Evolutionary conservation across 1,140 invertebrate species (phyloP), one percentile per base, ranked within the genome.

Genomic region (Meloidogyne exigua): DNA sequence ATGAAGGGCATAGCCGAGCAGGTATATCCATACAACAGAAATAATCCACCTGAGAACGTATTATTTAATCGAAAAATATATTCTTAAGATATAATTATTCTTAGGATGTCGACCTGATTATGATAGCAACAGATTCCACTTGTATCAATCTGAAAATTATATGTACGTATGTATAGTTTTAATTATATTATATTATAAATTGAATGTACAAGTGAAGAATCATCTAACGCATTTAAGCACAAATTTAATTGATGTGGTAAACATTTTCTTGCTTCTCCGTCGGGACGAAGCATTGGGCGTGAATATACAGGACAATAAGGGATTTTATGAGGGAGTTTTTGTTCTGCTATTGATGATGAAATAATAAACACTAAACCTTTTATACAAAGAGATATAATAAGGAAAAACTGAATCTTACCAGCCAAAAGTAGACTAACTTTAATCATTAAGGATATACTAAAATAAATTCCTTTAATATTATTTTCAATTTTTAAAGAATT

Each of bases 1-100:
- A 85, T 23, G 79, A 72, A 5, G 84, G 84, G 63, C 63, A 76
- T 21, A 72, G 26, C 3, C 68, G 28, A 9, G 68, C 68, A 23
- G 76, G 79, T 13, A 87, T 78, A 62, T 85, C 82, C 42, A 85
- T 78, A 65, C 85, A 87, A 77, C 85, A 87, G 72, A 84, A 86
- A 66, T 87, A 87, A 75, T 87, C 85, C 25, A 87, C 86, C 71
- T 73, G 49, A 23, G 10, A 39, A 12, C n/a, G n/a, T n/a, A n/a
- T n/a, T n/a, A 32, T n/a, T 15, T 71, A 42, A 39, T 72, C 10
- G 63, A n/a, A 23, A 36, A 32, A n/a, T n/a, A 28, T 15, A 5
- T 15, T n/a, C 39, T 4, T 67, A n/a, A 28, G 10, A 65, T 65
- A 9, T 69, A 21, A 36, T 69, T 69, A 13, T 62, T 69, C n/a